Percentiles rank a stretch among this genome's conserved stretches.
phyloP scores from a whole-genome alignment of 2,888 invertebrate genomes.

The Platycheirus rosarum region DNA sequence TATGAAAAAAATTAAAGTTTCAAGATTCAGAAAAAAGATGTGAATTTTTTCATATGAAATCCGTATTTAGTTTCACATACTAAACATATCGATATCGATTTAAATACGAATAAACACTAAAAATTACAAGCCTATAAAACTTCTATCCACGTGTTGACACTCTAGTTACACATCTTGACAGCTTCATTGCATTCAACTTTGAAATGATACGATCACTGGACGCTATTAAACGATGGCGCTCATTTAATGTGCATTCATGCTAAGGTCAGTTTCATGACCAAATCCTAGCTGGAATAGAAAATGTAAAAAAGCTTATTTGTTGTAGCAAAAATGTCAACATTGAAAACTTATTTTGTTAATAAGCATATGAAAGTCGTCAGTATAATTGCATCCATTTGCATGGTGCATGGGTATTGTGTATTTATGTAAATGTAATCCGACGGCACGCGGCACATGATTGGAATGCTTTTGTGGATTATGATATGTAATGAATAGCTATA shows the following conservation, averaged over 20 bases:
- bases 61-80: no score
- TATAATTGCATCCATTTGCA: slow-evolving; percentile 42
- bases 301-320: slow-evolving; percentile 20
- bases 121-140: no score
- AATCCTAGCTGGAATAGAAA: slow-evolving; percentile 33
- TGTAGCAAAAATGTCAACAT: slow-evolving; percentile 23
- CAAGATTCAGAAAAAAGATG: no score
- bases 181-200: not conserved
- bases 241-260: slow-evolving; percentile 34
- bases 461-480: slow-evolving; percentile 28
- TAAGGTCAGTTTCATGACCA: slow-evolving; percentile 60
- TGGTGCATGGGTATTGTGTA: no score
- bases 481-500: slow-evolving; percentile 11
- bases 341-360: slow-evolving; percentile 16
- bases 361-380: not conserved
- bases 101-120: no score
- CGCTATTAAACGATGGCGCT: slow-evolving; percentile 9
- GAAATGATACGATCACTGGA: not conserved
- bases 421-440: slow-evolving; percentile 44
- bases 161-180: slow-evolving; percentile 2
- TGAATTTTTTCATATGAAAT: no score
- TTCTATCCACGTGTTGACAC: no score
- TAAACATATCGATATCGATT: no score
- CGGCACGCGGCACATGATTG: slow-evolving; percentile 30
- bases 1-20: no score